Percentiles rank a stretch among this genome's conserved stretches.
phyloP scores from a whole-genome alignment of 2,113 vertebrate genomes.

The Amphiprion ocellaris region DNA sequence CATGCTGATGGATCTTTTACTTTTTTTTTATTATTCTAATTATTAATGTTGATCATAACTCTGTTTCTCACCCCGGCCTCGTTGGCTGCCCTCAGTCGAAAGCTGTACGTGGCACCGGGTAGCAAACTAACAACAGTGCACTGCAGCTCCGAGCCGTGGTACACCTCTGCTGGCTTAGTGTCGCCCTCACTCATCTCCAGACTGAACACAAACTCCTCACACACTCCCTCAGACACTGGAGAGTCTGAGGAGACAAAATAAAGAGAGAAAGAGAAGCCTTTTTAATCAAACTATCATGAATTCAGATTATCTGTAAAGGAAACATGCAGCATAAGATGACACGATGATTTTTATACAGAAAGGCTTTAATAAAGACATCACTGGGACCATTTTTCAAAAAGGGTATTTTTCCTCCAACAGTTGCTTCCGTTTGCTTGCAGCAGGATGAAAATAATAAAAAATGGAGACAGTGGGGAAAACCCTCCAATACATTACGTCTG shows the following conservation, averaged over 20 bases:
- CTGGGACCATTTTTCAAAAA: background rate
- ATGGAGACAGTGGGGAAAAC: slow-evolving; percentile 41
- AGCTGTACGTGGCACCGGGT: slow-evolving; percentile 91
- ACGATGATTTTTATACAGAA: background rate
- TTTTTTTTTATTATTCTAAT: background rate
- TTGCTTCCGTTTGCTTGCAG: slow-evolving; percentile 19
- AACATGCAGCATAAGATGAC: background rate
- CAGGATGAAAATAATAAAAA: slow-evolving; percentile 33
- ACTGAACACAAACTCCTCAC: slow-evolving; percentile 90
- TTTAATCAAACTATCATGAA: background rate
- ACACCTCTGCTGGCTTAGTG: slow-evolving; percentile 87
- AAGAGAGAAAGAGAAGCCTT: background rate
- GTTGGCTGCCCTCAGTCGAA: slow-evolving; percentile 92
- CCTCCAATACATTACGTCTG: slow-evolving; percentile 51
- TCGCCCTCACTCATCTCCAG: slow-evolving; percentile 92
- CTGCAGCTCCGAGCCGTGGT: slow-evolving; percentile 89
- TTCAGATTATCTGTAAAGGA: background rate
- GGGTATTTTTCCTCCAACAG: slow-evolving; percentile 9
- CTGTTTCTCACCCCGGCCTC: slow-evolving; percentile 91
- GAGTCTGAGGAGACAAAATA: slow-evolving; percentile 66
- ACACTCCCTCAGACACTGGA: slow-evolving; percentile 81
- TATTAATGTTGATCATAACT: background rate
- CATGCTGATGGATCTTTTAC: background rate
- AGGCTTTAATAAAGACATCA: slow-evolving; percentile 2
- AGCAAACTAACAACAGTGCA: slow-evolving; percentile 93